Base-by-base conservation (phyloP, 2,888 invertebrate species). In the Erebia epiphron region DNA sequence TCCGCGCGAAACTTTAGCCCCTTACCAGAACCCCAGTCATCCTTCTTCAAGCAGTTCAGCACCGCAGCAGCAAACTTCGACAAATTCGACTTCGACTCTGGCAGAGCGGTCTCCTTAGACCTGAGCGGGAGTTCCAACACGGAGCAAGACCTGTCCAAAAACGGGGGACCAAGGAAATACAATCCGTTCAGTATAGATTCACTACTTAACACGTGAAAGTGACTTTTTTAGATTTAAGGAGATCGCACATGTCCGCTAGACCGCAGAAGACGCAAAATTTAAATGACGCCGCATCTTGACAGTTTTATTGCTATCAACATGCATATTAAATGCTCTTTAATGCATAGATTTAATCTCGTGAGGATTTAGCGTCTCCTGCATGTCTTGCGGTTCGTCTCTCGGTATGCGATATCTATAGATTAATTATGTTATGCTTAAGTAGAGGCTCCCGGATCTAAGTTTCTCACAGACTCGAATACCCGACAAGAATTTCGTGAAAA, bases 141-240 rank as follows among this genome's bases (percentile, higher is more conserved):
- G 0, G 94, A 88, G 84, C 93, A 89, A 85, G 91, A 90, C 83
- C 81, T 89, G 81, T 90, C 90, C 41, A 94, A 90, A 92, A 95
- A 87, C 86, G 95, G 87, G 79, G 94, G 81, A 86, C 92, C 88
- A 88, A 95, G 94, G 85, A 95, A 94, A 92, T 95, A 94, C 87
- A 97, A 97, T 91, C 97, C 98, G 66, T 98, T 98, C 94, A 97
- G 97, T 93, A 98, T 98, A 95, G 98, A 98, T 86, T 97, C 97
- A 72, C 91, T 98, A 79, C 94, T 98, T 82, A 96, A 96, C 83
- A 96, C 95, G 93, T 95, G 95, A 73, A 94, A 92, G 82, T 88
- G 84, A 88, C 86, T 88, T 79, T 78, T 66, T 18, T 78, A 78
- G 76, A 72, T 75, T 76, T 79, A 77, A 54, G 54, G 54, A 54